phyloP scores from a whole-genome alignment of 2,113 vertebrate species.

The Podarcis cretensis region DNA sequence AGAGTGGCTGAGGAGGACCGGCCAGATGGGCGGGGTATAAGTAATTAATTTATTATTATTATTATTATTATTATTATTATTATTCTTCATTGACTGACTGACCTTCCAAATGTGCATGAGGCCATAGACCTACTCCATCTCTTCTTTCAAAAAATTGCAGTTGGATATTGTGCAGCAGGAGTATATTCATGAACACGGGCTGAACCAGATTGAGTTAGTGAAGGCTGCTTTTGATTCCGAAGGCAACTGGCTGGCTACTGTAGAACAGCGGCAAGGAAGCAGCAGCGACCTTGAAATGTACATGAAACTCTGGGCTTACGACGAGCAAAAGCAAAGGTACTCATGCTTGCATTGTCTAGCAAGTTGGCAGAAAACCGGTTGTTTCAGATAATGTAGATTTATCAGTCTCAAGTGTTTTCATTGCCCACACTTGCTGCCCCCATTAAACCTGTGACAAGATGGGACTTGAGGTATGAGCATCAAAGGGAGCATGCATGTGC shows the following conservation, averaged over 20 bases:
- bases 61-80: too few species aligned
- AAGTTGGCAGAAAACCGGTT: not conserved
- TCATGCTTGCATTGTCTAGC: not conserved
- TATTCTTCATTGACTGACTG: not conserved
- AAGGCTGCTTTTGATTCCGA: conserved; percentile 79
- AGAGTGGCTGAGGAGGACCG: too few species aligned
- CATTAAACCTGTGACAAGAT: not conserved
- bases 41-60: too few species aligned
- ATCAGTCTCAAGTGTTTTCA: too few species aligned
- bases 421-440: not conserved
- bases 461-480: not conserved
- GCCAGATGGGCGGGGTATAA: too few species aligned
- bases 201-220: conserved; percentile 87
- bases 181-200: conserved; percentile 83
- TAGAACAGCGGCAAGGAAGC: conserved; percentile 86
- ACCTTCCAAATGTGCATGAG: not conserved
- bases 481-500: not conserved
- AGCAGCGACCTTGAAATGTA: conserved; percentile 80
- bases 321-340: conserved; percentile 89
- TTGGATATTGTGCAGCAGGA: conserved; percentile 96
- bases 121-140: rapidly evolving
- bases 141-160: conserved; percentile 69
- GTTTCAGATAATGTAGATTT: too few species aligned
- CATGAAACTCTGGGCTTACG: conserved; percentile 90
- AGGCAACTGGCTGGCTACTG: conserved; percentile 90